phyloP scores from a whole-genome alignment of 2,797 vertebrate species.

The Apogon talboti region DNA sequence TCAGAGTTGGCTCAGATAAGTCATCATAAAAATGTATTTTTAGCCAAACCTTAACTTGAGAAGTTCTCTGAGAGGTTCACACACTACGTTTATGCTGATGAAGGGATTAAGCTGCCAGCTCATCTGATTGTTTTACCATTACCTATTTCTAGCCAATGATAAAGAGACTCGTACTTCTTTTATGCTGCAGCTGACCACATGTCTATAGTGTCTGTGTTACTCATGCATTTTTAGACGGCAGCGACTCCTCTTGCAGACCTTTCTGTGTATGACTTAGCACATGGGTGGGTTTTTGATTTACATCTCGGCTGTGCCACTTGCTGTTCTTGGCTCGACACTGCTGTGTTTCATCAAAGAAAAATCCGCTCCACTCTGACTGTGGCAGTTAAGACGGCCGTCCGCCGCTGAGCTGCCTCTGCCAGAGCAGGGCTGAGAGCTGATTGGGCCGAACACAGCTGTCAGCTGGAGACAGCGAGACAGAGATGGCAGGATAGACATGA shows the following conservation, averaged over 20 bases:
- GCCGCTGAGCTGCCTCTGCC: constrained; percentile 65
- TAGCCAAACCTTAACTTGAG: constrained; percentile 76
- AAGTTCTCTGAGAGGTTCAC: constrained; percentile 67
- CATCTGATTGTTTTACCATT: constrained; percentile 63
- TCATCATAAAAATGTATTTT: constrained; percentile 83
- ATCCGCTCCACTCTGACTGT: constrained; percentile 79
- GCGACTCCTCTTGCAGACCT: constrained; percentile 82
- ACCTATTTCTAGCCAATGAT: constrained; percentile 44
- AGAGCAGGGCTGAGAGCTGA: constrained; percentile 46
- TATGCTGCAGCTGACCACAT: constrained; percentile 79
- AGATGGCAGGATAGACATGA: constrained; percentile 26
- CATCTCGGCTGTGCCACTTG: constrained; percentile 87
- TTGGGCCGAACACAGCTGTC: constrained; percentile 59
- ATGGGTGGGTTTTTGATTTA: constrained; percentile 88
- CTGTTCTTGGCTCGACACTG: constrained; percentile 85
- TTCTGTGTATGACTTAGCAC: constrained; percentile 86
- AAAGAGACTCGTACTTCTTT: constrained; percentile 11
- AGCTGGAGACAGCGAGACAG: constrained; percentile 42
- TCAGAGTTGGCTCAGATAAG: constrained; percentile 72
- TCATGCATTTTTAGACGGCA: constrained; percentile 88
- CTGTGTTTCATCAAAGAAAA: constrained; percentile 89
- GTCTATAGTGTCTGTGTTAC: constrained; percentile 85
- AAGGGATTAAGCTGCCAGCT: constrained; percentile 65
- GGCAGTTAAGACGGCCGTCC: constrained; percentile 69
- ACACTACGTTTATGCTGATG: constrained; percentile 53